phyloP scores from a whole-genome alignment of 1,140 invertebrate genomes.

The Aphis gossypii region DNA sequence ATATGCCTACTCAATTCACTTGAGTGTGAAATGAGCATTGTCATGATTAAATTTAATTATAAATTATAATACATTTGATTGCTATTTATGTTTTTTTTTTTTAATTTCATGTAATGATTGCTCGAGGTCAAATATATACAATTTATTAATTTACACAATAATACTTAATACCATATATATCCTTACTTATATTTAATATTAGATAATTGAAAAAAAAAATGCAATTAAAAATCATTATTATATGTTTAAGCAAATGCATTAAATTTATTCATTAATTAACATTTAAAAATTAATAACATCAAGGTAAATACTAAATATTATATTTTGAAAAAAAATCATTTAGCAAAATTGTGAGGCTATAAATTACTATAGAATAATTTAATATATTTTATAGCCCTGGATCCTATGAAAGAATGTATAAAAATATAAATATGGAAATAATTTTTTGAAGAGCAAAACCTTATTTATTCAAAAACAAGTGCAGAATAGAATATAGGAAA shows the following conservation, averaged over 20 bases:
- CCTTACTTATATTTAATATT: not conserved
- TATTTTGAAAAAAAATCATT: not conserved
- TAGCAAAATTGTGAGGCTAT: not conserved
- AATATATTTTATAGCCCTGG: not conserved
- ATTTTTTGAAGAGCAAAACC: not conserved
- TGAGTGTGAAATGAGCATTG: constrained; percentile 23
- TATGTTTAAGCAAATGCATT: not conserved
- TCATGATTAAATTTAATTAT: constrained; percentile 17
- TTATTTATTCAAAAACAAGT: not conserved
- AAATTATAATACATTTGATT: constrained; percentile 14
- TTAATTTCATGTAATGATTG: constrained; percentile 15
- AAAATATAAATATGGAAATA: not conserved
- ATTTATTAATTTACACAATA: not conserved
- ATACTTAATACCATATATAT: not conserved
- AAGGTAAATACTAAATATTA: not conserved
- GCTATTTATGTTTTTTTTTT: not conserved
- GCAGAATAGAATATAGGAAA: not conserved
- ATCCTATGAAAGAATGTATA: not conserved
- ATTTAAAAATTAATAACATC: not conserved
- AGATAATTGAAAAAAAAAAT: not conserved
- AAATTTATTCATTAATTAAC: not conserved
- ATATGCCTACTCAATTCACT: not conserved
- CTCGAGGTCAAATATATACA: not conserved
- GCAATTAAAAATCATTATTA: not conserved
- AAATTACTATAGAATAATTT: not conserved